Evolutionary conservation across 2,797 vertebrate genomes (phyloP).

Genomic region (Rhyacichthys aspro): DNA sequence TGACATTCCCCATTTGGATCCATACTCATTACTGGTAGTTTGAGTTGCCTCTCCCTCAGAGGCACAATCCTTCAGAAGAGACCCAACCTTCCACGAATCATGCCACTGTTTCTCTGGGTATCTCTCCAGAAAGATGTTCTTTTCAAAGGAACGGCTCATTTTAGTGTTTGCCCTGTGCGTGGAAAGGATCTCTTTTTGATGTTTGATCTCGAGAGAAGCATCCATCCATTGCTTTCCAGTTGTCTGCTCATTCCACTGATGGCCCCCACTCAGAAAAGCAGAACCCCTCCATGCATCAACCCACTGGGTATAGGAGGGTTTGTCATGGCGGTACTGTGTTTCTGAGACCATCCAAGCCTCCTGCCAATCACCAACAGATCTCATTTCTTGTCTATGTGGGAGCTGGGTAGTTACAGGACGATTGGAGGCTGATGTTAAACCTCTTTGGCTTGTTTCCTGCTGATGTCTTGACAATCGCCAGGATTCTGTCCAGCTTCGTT

Average conservation of each 20-base stretch:
- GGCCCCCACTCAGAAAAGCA: conserved; percentile 13
- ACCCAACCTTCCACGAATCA: conserved; percentile 49
- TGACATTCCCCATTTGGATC: conserved; percentile 59
- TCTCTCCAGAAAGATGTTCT: conserved; percentile 36
- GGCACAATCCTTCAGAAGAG: conserved; percentile 18
- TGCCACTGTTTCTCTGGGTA: conserved; percentile 51
- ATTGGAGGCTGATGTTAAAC: background rate
- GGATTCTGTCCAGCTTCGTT: conserved; percentile 54
- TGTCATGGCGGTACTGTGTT: conserved; percentile 48
- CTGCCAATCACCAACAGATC: conserved; percentile 55
- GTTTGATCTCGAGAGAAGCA: conserved; percentile 39
- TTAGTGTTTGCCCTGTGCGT: conserved; percentile 14
- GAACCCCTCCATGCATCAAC: conserved; percentile 60
- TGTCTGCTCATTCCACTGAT: conserved; percentile 12
- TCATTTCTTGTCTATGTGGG: background rate
- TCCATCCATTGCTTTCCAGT: conserved; percentile 12
- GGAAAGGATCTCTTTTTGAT: conserved; percentile 23
- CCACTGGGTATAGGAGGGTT: conserved; percentile 61
- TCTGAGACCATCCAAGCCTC: conserved; percentile 62
- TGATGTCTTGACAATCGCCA: conserved; percentile 56
- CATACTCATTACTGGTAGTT: conserved; percentile 21
- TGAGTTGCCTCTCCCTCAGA: conserved; percentile 2
- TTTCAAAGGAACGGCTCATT: too few species aligned
- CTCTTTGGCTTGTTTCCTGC: conserved; percentile 11
- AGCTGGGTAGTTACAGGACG: background rate